Conservation (phyloP, 1,140 invertebrate species). For the Arion vulgaris region DNA sequence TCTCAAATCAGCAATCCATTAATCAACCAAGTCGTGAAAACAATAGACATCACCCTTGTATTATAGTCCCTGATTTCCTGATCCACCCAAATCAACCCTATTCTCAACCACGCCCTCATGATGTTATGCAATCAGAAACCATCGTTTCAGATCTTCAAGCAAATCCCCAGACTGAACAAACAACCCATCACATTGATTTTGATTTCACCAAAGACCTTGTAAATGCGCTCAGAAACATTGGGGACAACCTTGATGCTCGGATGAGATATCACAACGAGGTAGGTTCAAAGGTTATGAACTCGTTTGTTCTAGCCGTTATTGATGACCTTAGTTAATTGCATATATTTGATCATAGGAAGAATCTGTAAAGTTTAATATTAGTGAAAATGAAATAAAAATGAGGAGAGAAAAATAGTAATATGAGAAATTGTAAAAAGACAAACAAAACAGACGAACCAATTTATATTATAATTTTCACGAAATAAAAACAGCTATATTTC, state of each 20-base stretch:
- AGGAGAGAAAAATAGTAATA: too few species aligned
- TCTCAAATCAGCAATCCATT: neutral
- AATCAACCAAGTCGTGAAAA: neutral
- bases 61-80: neutral
- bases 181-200: neutral
- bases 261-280: neutral
- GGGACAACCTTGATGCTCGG: neutral
- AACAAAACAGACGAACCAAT: too few species aligned
- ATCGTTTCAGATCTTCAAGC: neutral
- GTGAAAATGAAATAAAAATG: too few species aligned
- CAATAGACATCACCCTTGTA: neutral
- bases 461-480: too few species aligned
- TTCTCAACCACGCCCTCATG: neutral
- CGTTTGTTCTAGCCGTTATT: too few species aligned
- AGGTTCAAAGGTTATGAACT: neutral
- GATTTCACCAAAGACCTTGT: neutral
- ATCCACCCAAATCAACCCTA: neutral
- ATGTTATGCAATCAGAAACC: neutral
- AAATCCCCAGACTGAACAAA: neutral
- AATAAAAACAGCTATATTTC: too few species aligned
- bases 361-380: too few species aligned
- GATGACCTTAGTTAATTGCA: too few species aligned
- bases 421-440: too few species aligned
- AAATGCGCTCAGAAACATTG: neutral
- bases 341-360: too few species aligned